Evolutionary conservation across 2,797 vertebrate genomes (phyloP).

Genomic region (Acanthurus tractus): DNA sequence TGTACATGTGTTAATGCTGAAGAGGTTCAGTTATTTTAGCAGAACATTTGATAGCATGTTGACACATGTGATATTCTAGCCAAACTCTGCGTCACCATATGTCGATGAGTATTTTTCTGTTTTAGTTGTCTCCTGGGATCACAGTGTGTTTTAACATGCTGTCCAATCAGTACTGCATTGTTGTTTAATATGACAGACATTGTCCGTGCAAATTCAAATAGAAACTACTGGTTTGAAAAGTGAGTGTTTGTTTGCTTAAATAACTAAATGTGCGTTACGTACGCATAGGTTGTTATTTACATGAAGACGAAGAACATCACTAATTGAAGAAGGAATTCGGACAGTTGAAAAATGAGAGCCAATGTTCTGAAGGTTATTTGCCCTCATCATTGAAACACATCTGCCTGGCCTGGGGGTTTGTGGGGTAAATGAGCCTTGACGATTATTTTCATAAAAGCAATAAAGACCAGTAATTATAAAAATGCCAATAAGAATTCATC

Average conservation of each 20-base stretch:
- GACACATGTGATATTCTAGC: conserved; percentile 74
- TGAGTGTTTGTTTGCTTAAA: conserved; percentile 4
- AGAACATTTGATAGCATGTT: conserved; percentile 79
- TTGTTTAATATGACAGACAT: conserved; percentile 49
- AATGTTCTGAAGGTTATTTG: conserved; percentile 77
- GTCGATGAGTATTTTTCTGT: conserved; percentile 66
- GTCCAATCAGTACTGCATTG: conserved; percentile 49
- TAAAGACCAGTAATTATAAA: conserved; percentile 91
- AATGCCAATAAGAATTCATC: conserved; percentile 91
- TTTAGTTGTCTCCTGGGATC: conserved; percentile 57
- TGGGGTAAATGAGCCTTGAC: conserved; percentile 88
- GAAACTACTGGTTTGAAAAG: conserved; percentile 25
- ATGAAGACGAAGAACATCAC: conserved; percentile 26
- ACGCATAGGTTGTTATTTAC: conserved; percentile 33
- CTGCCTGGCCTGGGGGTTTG: conserved; percentile 81
- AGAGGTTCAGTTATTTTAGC: conserved; percentile 78
- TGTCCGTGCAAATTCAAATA: conserved; percentile 44
- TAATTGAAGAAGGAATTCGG: conserved; percentile 46
- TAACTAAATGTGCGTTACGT: conserved; percentile 37
- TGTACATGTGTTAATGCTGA: conserved; percentile 79
- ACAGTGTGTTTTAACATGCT: conserved; percentile 57
- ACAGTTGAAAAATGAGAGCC: conserved; percentile 67
- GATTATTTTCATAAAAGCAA: conserved; percentile 91
- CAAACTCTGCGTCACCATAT: conserved; percentile 59
- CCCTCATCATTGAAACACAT: conserved; percentile 77